A percentile compares a stretch with the other conserved stretches of the same genome.
Evolutionary conservation across 2,797 vertebrate species (phyloP).

Genomic region (Myioborus miniatus): DNA sequence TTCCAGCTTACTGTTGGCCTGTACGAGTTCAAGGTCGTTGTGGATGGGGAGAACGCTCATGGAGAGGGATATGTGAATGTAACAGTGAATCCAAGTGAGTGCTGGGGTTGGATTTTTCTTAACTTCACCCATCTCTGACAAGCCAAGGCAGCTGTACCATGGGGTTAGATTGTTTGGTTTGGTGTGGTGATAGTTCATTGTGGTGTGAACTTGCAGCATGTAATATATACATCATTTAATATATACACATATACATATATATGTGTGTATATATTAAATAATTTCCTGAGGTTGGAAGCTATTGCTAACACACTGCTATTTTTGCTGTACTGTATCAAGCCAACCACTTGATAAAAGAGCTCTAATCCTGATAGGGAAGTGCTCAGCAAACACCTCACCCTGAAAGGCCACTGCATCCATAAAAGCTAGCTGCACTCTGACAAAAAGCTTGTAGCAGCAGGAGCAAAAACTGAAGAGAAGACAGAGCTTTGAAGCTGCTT

Average conservation of each 20-base stretch:
- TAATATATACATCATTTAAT: accelerated
- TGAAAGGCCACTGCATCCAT: neutral
- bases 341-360: neutral
- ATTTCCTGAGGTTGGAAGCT: neutral
- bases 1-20: constrained; percentile 92
- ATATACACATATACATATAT: accelerated
- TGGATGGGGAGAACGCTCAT: constrained; percentile 82
- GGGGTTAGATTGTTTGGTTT: neutral
- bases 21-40: constrained; percentile 92
- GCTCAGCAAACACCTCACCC: neutral
- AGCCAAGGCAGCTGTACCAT: neutral
- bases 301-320: neutral
- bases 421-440: neutral
- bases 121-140: neutral
- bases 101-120: neutral
- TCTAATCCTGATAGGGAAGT: neutral
- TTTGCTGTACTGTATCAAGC: neutral
- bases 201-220: neutral
- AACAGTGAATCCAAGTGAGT: constrained; percentile 93
- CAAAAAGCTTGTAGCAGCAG: neutral
- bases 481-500: neutral
- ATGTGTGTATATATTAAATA: neutral
- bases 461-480: neutral
- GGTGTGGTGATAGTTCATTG: accelerated
- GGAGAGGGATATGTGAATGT: constrained; percentile 96